These are phyloP conservation scores for Caenorhabditis wallacei DNA, from an alignment of 2,888 invertebrate genomes.

Conservation along the genomic window DNA sequence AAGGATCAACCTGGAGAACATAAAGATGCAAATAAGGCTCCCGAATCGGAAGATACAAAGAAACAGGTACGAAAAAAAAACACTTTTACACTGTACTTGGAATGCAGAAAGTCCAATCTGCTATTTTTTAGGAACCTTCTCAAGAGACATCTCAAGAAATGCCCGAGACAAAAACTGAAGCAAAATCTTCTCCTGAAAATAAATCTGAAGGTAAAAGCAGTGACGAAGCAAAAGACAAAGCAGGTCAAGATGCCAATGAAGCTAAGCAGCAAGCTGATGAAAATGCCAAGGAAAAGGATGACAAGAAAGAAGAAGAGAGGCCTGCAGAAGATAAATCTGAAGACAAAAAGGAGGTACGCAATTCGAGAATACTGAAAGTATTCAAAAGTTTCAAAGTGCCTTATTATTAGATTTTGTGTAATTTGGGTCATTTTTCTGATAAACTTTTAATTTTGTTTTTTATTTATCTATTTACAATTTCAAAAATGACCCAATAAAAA, in stretches of 20 bases:
- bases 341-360: not conserved
- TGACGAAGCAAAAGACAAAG: constrained; percentile 4
- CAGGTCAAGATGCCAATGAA: constrained; percentile 4
- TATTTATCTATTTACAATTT: not conserved
- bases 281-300: not conserved
- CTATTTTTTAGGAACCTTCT: too few relatives aligned
- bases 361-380: not conserved
- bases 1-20: too few relatives aligned
- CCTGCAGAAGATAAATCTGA: not conserved
- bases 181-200: not conserved
- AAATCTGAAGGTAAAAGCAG: not conserved
- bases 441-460: not conserved
- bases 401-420: not conserved
- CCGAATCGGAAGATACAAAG: not conserved
- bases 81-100: too few relatives aligned
- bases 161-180: not conserved
- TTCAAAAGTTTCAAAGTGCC: not conserved
- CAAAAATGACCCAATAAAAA: too few relatives aligned
- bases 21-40: too few relatives aligned
- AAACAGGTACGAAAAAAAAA: too few relatives aligned
- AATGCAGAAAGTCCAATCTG: too few relatives aligned
- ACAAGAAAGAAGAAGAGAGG: not conserved
- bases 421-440: not conserved
- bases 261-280: not conserved
- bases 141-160: too few relatives aligned